Conservation (phyloP, 2,797 vertebrate species). For the Microcaecilia unicolor region DNA sequence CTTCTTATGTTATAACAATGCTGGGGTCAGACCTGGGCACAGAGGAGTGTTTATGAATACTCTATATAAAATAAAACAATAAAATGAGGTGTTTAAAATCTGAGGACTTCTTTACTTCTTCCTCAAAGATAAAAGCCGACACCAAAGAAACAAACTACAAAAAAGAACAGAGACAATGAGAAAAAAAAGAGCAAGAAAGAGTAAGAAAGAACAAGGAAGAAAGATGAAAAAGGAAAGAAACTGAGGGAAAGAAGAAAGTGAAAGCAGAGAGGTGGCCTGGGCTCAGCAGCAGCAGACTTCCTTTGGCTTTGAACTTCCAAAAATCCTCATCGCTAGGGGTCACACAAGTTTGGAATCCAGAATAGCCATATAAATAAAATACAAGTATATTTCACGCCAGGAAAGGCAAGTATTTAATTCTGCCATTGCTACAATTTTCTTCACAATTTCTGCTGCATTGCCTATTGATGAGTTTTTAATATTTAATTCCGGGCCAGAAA, state of each 20-base stretch:
- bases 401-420: not conserved
- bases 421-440: constrained; percentile 9
- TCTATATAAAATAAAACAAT: too few relatives aligned
- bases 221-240: not conserved
- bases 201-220: not conserved
- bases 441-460: constrained; percentile 9
- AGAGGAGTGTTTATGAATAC: too few relatives aligned
- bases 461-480: constrained; percentile 31
- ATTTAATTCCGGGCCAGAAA: constrained; percentile 36
- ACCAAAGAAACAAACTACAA: too few relatives aligned
- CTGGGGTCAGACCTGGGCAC: too few relatives aligned
- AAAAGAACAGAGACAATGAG: too few relatives aligned
- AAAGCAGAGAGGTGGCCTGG: constrained; percentile 9
- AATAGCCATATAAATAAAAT: constrained; percentile 33
- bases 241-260: not conserved
- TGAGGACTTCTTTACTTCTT: too few relatives aligned
- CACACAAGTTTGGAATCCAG: constrained; percentile 14
- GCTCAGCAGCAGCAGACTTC: too few relatives aligned
- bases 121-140: too few relatives aligned
- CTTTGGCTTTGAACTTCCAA: constrained; percentile 12
- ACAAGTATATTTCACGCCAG: constrained; percentile 10
- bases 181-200: not conserved
- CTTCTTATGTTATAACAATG: too few relatives aligned
- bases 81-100: too few relatives aligned
- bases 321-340: constrained; percentile 3